These are phyloP conservation scores for Megaceryle maxima DNA, from an alignment of 2,113 vertebrate species.

Conservation along the genomic window DNA sequence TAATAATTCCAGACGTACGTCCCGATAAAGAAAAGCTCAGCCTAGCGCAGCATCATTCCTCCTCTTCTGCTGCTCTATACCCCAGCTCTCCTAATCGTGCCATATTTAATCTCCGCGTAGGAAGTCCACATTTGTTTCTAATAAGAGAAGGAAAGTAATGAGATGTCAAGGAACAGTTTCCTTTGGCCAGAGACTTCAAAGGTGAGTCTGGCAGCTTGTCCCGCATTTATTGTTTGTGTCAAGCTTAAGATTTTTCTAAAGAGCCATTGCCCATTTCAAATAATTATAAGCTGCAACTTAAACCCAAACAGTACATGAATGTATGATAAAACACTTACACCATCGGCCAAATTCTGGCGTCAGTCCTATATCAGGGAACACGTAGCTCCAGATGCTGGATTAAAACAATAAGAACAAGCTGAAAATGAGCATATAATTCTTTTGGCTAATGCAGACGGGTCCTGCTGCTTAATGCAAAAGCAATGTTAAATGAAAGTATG, in stretches of 20 bases:
- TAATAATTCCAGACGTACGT: constrained; percentile 30
- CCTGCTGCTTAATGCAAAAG: not conserved
- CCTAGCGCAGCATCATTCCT: not conserved
- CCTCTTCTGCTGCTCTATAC: not conserved
- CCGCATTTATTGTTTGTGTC: not conserved
- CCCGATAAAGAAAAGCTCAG: constrained; percentile 37
- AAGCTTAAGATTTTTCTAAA: constrained; percentile 39
- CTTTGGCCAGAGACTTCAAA: constrained; percentile 64
- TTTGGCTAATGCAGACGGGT: constrained; percentile 24
- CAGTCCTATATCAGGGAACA: constrained; percentile 31
- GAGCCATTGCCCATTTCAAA: constrained; percentile 59
- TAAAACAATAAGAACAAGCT: constrained; percentile 41
- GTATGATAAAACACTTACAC: constrained; percentile 41
- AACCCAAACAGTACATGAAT: not conserved
- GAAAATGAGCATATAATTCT: constrained; percentile 47
- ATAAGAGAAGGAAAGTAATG: constrained; percentile 60
- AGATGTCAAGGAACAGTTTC: constrained; percentile 59
- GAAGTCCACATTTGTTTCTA: constrained; percentile 65
- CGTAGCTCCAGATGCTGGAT: constrained; percentile 50
- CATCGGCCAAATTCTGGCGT: not conserved
- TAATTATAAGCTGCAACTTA: constrained; percentile 57
- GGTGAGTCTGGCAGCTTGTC: constrained; percentile 60
- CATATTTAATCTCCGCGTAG: constrained; percentile 18
- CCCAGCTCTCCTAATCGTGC: constrained; percentile 29
- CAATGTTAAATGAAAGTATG: not conserved